Evolutionary conservation across 1,140 invertebrate species (phyloP).

Genomic region (Solenopsis invicta): DNA sequence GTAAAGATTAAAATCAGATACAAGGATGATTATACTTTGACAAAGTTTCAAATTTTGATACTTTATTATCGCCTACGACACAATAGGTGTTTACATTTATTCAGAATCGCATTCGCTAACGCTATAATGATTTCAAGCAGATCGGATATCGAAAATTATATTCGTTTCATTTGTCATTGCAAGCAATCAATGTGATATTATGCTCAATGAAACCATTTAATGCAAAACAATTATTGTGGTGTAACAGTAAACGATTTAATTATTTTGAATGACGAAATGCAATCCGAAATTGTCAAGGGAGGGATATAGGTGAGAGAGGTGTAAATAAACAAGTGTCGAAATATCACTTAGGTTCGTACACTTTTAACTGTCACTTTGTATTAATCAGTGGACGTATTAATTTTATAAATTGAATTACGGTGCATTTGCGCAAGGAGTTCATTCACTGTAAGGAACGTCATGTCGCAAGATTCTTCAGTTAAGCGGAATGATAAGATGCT

Average conservation of each 20-base stretch:
- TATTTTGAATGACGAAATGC: constrained; percentile 1
- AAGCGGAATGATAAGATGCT: constrained; percentile 53
- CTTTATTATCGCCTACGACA: background rate
- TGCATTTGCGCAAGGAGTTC: constrained; percentile 37
- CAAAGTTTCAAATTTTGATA: background rate
- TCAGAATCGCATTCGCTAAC: background rate
- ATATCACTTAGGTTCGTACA: background rate
- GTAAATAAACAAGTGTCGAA: background rate
- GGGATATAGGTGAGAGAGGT: background rate
- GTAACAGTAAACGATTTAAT: background rate
- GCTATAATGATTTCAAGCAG: constrained; percentile 32
- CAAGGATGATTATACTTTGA: background rate
- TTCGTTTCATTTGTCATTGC: constrained; percentile 8
- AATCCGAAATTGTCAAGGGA: background rate
- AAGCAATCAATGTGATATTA: constrained; percentile 18
- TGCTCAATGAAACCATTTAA: constrained; percentile 5
- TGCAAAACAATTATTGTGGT: constrained; percentile 26
- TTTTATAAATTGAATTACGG: constrained; percentile 44
- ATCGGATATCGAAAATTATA: constrained; percentile 39
- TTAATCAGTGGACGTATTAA: background rate
- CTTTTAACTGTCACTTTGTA: background rate
- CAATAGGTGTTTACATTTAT: background rate
- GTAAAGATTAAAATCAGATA: background rate
- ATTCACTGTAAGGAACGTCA: constrained; percentile 19
- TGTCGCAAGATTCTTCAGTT: constrained; percentile 33